Evolutionary conservation across 1,140 invertebrate species (phyloP).

Genomic region (Hylyphantes graminicola): DNA sequence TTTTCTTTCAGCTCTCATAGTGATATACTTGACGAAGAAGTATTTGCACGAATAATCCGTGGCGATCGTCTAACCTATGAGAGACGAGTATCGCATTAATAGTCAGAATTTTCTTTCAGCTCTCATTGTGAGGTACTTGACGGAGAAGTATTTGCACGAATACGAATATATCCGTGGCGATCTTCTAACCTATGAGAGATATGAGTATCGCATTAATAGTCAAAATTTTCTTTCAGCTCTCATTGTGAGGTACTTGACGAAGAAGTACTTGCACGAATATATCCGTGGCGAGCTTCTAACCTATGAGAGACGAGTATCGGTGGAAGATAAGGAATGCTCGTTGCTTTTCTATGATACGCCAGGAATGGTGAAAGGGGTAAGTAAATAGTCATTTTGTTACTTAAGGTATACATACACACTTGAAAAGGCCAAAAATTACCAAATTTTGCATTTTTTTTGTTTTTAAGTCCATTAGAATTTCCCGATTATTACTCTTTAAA

Average conservation of each 20-base stretch:
- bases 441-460: too few relatives aligned
- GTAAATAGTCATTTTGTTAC: too few relatives aligned
- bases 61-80: too few relatives aligned
- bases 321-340: conserved; percentile 2
- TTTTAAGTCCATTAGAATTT: too few relatives aligned
- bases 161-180: conserved; percentile 13
- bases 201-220: too few relatives aligned
- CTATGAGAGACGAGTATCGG: conserved; percentile 25
- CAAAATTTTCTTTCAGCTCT: neutral
- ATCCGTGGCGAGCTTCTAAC: neutral
- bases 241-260: conserved; percentile 19
- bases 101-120: neutral
- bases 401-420: too few relatives aligned
- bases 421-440: too few relatives aligned
- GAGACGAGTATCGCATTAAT: too few relatives aligned
- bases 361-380: conserved; percentile 11
- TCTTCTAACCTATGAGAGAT: conserved; percentile 21
- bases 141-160: conserved; percentile 42
- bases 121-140: conserved; percentile 13
- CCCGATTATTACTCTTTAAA: too few relatives aligned
- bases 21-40: conserved; percentile 28
- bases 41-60: conserved; percentile 39
- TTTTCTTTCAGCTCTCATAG: conserved; percentile 1
- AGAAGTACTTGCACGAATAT: conserved; percentile 45
- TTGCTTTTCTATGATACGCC: conserved; percentile 20